Base-by-base conservation (phyloP, 2,797 vertebrate genomes). In the Xenentodon cancila region DNA sequence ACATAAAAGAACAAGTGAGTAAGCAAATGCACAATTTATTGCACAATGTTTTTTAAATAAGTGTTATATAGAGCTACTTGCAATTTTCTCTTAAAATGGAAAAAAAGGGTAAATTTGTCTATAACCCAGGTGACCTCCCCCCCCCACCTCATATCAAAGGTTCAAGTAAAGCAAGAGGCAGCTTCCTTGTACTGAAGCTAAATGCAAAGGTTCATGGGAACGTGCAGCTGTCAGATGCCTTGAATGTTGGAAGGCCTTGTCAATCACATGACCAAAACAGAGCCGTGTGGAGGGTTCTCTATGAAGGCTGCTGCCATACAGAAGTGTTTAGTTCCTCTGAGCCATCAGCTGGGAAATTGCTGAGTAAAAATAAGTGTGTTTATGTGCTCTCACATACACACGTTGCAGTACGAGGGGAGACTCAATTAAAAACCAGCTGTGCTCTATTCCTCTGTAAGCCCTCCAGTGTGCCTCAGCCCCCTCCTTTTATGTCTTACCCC, bases 351-450 rank as follows among this genome's bases (percentile, higher is more conserved):
- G 88, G 87, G 85, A 92, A 90, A 88, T 75, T 91, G 90, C 90
- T 90, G 92, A 91, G 87, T 89, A 88, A 88, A 93, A 89, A 84
- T 71, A 80, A 17, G 54, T 58, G 80, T 66, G 27, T 63, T 52
- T 56, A 37, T 63, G 77, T 27, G 51, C 55, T 44, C 62, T 57
- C 54, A 56, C 32, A 15, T 12, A 68, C 70, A 53, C 67, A 42
- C 7, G 3, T 58, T 51, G 75, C 69, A 65, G 66, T 68, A 59
- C 67, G 70, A 72, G 67, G 78, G 84, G 84, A 75, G 82, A 83
- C 90, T 91, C 90, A 92, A 92, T 94, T 93, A 94, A 92, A 89
- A 92, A 90, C 89, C 92, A 94, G 92, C 92, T 94, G 93, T 91
- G 92, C 84, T 75, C 71, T 87, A 77, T 91, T 88, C 83, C 79